Evolutionary conservation across 1,140 invertebrate genomes (phyloP).

Genomic region (Euura saliciscinereae): DNA sequence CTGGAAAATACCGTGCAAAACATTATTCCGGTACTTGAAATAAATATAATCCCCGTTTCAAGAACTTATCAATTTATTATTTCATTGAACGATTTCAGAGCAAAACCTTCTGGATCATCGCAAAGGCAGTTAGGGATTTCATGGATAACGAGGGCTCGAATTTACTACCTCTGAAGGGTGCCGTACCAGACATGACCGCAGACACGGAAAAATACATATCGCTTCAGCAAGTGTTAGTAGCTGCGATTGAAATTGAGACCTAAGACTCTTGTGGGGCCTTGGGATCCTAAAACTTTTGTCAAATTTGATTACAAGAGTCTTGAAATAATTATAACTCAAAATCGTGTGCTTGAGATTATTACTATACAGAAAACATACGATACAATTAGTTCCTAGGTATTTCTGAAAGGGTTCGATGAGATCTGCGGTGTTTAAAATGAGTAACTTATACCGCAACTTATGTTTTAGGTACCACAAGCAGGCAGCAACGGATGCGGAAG

Average conservation of each 20-base stretch:
- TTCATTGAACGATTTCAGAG: slow-evolving; percentile 59
- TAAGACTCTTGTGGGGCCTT: neutral
- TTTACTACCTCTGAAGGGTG: slow-evolving; percentile 84
- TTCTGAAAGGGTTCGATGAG: too few relatives aligned
- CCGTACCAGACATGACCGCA: slow-evolving; percentile 97
- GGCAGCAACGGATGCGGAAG: slow-evolving; percentile 80
- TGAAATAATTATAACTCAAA: too few relatives aligned
- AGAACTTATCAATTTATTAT: slow-evolving; percentile 14
- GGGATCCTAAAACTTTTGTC: neutral
- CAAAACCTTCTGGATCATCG: slow-evolving; percentile 92
- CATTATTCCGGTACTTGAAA: too few relatives aligned
- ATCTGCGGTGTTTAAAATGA: too few relatives aligned
- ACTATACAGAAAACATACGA: too few relatives aligned
- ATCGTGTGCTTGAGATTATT: too few relatives aligned
- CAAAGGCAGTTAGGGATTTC: slow-evolving; percentile 88
- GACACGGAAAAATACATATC: slow-evolving; percentile 92
- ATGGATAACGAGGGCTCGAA: slow-evolving; percentile 85
- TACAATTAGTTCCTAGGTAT: too few relatives aligned
- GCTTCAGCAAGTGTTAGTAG: slow-evolving; percentile 81
- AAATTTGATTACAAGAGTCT: neutral
- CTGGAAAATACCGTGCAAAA: too few relatives aligned
- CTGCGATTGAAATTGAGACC: neutral
- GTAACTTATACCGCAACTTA: neutral
- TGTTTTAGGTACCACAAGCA: slow-evolving; percentile 76
- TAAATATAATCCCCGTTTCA: too few relatives aligned